Evolutionary conservation across 2,888 invertebrate species (phyloP), one percentile per base, ranked within the genome.

Genomic region (Tachina grossa): DNA sequence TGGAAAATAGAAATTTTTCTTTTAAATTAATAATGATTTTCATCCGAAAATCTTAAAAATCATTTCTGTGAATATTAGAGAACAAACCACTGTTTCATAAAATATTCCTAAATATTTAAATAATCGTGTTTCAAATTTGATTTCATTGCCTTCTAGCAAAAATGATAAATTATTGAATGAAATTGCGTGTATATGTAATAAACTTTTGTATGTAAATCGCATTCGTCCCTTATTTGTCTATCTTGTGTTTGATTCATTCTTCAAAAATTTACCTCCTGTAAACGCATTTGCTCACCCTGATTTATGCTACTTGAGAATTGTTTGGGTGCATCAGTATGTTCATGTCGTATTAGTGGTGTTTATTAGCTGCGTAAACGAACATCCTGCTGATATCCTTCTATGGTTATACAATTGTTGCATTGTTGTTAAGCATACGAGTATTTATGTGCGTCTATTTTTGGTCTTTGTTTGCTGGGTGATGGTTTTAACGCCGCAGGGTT

Each of bases 111-210:
- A 89, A 88, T 89, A 90, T 91, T 90, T 91, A 90, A 91, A 91
- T 91, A 91, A 90, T 91, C 90, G 88, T 90, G 90, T 91, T 90
- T 89, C 71, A 22, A 72, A 41, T 65, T 57, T 82, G 77, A 75
- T 75, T 75, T 78, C 90, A 88, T 88, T 88, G 90, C 88, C 91
- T 90, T 88, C 88, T 88, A 90, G 89, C 89, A 81, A 89, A 89
- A 90, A 91, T 91, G 91, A 91, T 91, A 91, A 91, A 91, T 91
- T 91, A 91, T 91, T 91, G 91, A 91, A 91, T 91, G 89, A 90
- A 89, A 90, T 89, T 88, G 88, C 88, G 87, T 89, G 89, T 89
- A 87, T 82, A 14, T 39, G 68, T 59, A 75, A 80, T 80, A 80
- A 69, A 75, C 51, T 61, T 69, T 69, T 66, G 41, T 22, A 19